Base-by-base conservation (phyloP, 2,797 vertebrate genomes). In the Adrianichthys oophorus region DNA sequence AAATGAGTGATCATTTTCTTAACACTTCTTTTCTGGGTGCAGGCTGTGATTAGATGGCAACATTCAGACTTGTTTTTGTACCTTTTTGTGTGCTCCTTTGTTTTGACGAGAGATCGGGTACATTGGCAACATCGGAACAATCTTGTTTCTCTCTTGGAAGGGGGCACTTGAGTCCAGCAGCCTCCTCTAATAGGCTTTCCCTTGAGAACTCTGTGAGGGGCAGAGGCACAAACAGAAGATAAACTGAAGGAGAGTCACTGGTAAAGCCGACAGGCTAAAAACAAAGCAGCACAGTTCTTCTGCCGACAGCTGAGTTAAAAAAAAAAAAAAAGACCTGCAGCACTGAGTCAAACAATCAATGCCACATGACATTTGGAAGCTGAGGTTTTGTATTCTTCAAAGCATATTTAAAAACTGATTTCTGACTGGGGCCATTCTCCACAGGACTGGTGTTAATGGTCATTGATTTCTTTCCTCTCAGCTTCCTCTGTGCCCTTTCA, bases 101-200 rank as follows among this genome's bases (percentile, higher is more conserved):
- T 74, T 82, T 78, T 15, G 62, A 75, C 26, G 82, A 84, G 21
- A 67, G 59, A 50, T 84, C 79, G 53, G 70, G 73, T 72, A 42
- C 80, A 42, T 21, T 72, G 76, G 76, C 72, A 52, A 59, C 52
- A 14, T 59, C 62, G 59, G 82, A 70, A 57, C 72, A 56, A 24
- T 67, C 85, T 51, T 76, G 78, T 47, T 82, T 75, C 48, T 87
- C 88, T 48, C 80, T 69, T 52, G 85, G 68, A 51, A 78, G 70
- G 45, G 88, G 74, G 54, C 76, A 72, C 65, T 87, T 83, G 0
- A 72, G 74, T 56, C 79, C 89, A 23, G 83, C 84, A 4, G 75
- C 67, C 48, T 80, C 86, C 32, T 93, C 92, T 82, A 85, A 86
- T 68, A 85, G 79, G 68, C 84, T 90, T 58, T 90, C 90, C 71